Evolutionary conservation across 2,113 vertebrate species (phyloP), one percentile per base, ranked within the genome.

Genomic region (Eidolon helvum): DNA sequence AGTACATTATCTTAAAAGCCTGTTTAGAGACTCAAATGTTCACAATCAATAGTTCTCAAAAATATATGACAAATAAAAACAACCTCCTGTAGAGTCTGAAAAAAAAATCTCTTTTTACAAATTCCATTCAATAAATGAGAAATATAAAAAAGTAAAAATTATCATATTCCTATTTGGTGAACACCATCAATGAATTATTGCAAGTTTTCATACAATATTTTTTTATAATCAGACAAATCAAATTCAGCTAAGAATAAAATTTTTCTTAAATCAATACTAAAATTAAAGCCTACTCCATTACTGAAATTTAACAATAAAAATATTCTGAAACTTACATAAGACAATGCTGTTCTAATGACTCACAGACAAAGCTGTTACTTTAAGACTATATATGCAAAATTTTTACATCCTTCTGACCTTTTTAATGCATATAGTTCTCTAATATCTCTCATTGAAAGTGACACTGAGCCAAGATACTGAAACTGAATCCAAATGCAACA

Each of bases 261-360:
- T 87, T 93, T 85, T 80, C 61, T 69, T 85, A 91, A 87, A 79
- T 96, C 40, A 79, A 66, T 93, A 91, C 86, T 85, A 89, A 97
- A 95, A 87, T 77, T 94, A 94, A 83, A 14, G 94, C 33, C 50
- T 83, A 77, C 33, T 80, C 57, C 48, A 91, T 8, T 68, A 48
- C 50, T 96, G 63, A 92, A 94, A 92, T 94, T 89, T 92, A 90
- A 83, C 40, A 85, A 91, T 69, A 65, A 93, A 96, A 91, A 75
- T 87, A 80, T 16, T 90, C 35, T 92, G n/a, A 91, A 94, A 90
- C 0, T 83, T 61, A 66, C 11, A 69, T 40, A 89, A 75, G 59
- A 71, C 19, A 84, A 2, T 74, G n/a, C 19, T 94, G 5, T 40
- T 91, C 57, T 93, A 84, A 69, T 71, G 43, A 95, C 12, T 87